A percentile compares a stretch with the other conserved stretches of the same genome.
These are phyloP conservation scores for Asobara japonica DNA, from an alignment of 1,140 invertebrate species.

Conservation along the genomic window DNA sequence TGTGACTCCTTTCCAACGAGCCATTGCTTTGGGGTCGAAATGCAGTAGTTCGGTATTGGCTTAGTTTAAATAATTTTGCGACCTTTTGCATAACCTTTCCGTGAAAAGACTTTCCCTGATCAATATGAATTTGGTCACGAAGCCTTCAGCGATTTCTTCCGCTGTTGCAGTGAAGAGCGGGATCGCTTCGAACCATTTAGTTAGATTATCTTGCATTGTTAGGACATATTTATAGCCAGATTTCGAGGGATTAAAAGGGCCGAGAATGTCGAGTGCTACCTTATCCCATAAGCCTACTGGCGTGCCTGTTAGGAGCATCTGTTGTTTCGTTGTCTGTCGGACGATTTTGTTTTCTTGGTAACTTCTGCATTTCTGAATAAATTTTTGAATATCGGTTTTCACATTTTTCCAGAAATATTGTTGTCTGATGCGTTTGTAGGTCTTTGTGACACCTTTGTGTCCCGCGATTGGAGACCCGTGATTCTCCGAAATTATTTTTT, in stretches of 20 bases:
- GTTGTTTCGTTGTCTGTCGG: background rate
- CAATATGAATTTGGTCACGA: slow-evolving; percentile 27
- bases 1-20: slow-evolving; percentile 42
- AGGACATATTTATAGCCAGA: slow-evolving; percentile 7
- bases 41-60: slow-evolving; percentile 36
- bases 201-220: slow-evolving; percentile 14
- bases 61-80: slow-evolving; percentile 41
- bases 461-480: background rate
- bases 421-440: too few species aligned
- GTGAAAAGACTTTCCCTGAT: slow-evolving; percentile 46
- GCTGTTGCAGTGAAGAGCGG: too few species aligned
- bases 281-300: background rate
- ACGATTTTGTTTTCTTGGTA: slow-evolving; percentile 10
- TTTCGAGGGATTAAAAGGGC: background rate
- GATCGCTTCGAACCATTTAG: too few species aligned
- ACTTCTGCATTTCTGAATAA: background rate
- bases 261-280: background rate
- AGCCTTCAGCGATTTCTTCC: slow-evolving; percentile 24
- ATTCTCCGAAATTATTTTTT: background rate
- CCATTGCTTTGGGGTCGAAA: slow-evolving; percentile 45
- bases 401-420: too few species aligned
- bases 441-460: slow-evolving; percentile 10
- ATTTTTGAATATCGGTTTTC: background rate
- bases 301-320: background rate
- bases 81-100: slow-evolving; percentile 37